These are phyloP conservation scores for Matsumyia berberina DNA, from an alignment of 2,888 invertebrate genomes.

Conservation along the genomic window DNA sequence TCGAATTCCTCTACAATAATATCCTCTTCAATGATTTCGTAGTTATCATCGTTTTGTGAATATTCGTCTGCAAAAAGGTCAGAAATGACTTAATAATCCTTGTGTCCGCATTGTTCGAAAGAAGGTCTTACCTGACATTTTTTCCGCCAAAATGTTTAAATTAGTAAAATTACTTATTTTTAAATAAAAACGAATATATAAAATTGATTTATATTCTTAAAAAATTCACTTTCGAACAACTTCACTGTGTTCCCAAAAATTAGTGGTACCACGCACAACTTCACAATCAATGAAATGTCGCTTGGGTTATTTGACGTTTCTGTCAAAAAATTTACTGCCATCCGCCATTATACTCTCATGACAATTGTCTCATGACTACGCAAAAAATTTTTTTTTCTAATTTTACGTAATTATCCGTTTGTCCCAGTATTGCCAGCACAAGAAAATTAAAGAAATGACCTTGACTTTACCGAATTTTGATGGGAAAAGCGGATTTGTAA, in stretches of 20 bases:
- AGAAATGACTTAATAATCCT: neutral
- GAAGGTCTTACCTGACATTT: slow-evolving; percentile 24
- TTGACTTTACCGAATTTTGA: too few species aligned
- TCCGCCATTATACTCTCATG: too few species aligned
- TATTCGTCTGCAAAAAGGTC: slow-evolving; percentile 29
- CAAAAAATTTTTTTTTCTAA: too few species aligned
- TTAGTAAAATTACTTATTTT: slow-evolving; percentile 23
- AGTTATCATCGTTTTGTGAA: neutral
- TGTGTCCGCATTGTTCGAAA: neutral
- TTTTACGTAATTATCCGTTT: too few species aligned
- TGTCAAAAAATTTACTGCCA: too few species aligned
- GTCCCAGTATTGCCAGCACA: too few species aligned
- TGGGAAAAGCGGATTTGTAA: too few species aligned
- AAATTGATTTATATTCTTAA: slow-evolving; percentile 4
- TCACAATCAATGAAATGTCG: slow-evolving; percentile 44
- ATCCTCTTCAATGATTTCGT: slow-evolving; percentile 58
- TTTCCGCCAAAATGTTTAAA: neutral
- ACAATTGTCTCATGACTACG: too few species aligned
- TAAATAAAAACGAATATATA: slow-evolving; percentile 45
- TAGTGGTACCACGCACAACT: slow-evolving; percentile 54
- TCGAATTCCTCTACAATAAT: slow-evolving; percentile 52
- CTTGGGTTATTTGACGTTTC: slow-evolving; percentile 7
- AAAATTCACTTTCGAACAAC: slow-evolving; percentile 64
- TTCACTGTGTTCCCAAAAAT: slow-evolving; percentile 40
- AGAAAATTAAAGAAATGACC: too few species aligned